Evolutionary conservation across 2,888 invertebrate species (phyloP).

Genomic region (Cotesia congregata): DNA sequence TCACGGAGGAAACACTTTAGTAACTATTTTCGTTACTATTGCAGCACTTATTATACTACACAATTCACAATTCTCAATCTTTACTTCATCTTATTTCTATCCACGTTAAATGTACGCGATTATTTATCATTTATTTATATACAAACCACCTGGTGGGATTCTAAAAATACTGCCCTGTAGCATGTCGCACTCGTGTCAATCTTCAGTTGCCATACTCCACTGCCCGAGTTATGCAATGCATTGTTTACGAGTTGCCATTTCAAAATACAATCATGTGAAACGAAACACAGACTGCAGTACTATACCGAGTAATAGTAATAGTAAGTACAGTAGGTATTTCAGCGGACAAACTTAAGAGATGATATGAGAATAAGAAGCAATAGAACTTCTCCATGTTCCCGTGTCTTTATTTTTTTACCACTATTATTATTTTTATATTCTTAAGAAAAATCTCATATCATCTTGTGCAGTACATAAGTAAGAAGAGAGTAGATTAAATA

Average conservation of each 20-base stretch:
- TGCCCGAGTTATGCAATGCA: slow-evolving; percentile 61
- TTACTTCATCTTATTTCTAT: no score
- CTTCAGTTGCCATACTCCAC: slow-evolving; percentile 44
- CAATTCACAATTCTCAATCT: no score
- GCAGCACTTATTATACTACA: no score
- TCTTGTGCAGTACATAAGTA: slow-evolving; percentile 15
- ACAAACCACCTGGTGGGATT: not conserved
- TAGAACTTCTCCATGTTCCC: slow-evolving; percentile 40
- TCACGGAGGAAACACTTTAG: no score
- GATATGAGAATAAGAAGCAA: not conserved
- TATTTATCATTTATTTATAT: no score
- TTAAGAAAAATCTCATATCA: not conserved
- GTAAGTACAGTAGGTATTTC: not conserved
- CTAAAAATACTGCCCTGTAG: slow-evolving; percentile 23
- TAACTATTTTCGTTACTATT: no score
- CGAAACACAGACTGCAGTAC: slow-evolving; percentile 37
- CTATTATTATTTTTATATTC: not conserved
- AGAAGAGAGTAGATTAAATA: slow-evolving; percentile 34
- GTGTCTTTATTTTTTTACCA: slow-evolving; percentile 29
- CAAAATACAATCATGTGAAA: slow-evolving; percentile 66
- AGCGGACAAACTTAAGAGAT: not conserved
- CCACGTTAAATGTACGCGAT: no score
- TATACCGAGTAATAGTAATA: slow-evolving; percentile 14
- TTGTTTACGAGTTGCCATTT: slow-evolving; percentile 66
- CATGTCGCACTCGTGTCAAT: slow-evolving; percentile 57